Conservation (phyloP, 2,113 vertebrate species). For the Python bivittatus region DNA sequence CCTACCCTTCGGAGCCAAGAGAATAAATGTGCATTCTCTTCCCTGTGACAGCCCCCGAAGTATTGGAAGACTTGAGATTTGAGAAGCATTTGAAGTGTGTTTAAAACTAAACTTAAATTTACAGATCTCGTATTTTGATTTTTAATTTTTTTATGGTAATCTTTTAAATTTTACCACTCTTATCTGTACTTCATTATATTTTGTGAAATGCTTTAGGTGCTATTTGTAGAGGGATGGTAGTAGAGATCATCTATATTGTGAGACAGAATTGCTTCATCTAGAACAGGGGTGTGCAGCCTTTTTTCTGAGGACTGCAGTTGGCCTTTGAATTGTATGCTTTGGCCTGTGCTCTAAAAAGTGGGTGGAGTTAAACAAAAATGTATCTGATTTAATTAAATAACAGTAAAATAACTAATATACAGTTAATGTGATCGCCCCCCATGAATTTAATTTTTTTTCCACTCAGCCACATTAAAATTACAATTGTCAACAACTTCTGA, state of each 20-base stretch:
- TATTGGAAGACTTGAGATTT: background rate
- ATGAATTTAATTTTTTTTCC: background rate
- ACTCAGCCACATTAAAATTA: background rate
- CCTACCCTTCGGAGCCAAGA: background rate
- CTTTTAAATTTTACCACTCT: background rate
- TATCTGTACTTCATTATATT: background rate
- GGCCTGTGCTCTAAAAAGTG: background rate
- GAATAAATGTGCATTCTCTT: background rate
- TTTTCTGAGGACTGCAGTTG: background rate
- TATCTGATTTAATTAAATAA: background rate
- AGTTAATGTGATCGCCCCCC: background rate
- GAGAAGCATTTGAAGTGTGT: background rate
- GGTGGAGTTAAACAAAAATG: background rate
- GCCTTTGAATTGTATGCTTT: background rate
- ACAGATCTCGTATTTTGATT: background rate
- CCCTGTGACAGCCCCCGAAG: background rate
- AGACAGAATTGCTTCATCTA: background rate
- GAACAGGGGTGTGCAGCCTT: background rate
- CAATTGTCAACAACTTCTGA: background rate
- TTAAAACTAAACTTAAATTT: constrained; percentile 2
- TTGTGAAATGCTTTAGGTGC: background rate
- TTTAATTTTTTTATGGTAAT: background rate
- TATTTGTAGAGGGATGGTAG: background rate
- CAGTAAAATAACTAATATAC: background rate
- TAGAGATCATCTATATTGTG: background rate